Evolutionary conservation across 2,797 vertebrate species (phyloP), one percentile per base, ranked within the genome.

Genomic region (Forpus xanthops): DNA sequence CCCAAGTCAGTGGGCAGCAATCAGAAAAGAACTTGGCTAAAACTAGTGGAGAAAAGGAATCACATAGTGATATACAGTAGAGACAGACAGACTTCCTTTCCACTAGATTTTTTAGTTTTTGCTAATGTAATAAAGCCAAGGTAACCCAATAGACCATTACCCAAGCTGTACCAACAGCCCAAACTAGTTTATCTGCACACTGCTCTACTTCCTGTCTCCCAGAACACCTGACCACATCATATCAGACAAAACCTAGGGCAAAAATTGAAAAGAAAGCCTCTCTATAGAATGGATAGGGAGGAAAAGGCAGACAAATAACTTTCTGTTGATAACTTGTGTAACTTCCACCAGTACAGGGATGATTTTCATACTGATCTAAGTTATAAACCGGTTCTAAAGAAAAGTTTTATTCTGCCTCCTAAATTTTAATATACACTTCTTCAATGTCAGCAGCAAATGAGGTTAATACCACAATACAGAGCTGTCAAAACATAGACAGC

Each of bases 401-500:
- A 65, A 86, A 90, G 77, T 61, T 94, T 83, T 68, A 74, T 39
- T 82, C 72, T 90, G 81, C 31, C 27, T 82, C 67, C 71, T 47
- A 15, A 56, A 85, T 45, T 67, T 90, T 58, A 82, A 67, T 58
- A 62, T 18, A 87, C 84, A 45, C 68, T 83, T 71, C 79, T 42
- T 80, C 47, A 80, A 30, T 16, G 44, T 39, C 65, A 87, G 31
- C 50, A 87, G 49, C 41, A 92, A 91, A 86, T 53, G 61, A 62
- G 76, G 79, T 90, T 92, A 94, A 5, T 62, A 89, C 39, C 68
- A 76, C 37, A 35, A 33, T 6, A 74, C 1, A 77, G 56, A 74
- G 53, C 39, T 87, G 85, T 68, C 81, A 91, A 94, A 87, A 50
- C 62, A 87, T 72, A 83, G 94, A 72, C n/a, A 79, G 62, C 45